Evolutionary conservation across 2,888 invertebrate species (phyloP), one percentile per base, ranked within the genome.

Genomic region (Drosophila prostipennis): DNA sequence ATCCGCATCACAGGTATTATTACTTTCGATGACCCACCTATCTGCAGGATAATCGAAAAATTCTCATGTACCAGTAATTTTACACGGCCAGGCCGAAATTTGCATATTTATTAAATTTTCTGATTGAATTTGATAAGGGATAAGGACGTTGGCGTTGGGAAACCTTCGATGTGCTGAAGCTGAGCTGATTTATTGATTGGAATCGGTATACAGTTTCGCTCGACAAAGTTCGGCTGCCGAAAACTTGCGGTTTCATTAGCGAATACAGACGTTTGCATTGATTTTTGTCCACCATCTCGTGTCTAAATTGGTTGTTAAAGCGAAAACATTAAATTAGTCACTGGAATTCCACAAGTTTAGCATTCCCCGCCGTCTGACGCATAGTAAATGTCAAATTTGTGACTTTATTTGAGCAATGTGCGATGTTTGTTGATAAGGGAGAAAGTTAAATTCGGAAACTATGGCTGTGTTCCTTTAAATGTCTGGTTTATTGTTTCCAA

Each of bases 71-170:
- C 77, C 61, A 67, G 73, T 79, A 77, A 77, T 80, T 80, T 68
- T 60, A 71, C 71, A 76, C 54, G 59, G 46, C 39, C 51, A 46
- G 52, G 39, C 23, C 39, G 3, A 1, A 87, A 82, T 82, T 82
- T 87, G 80, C 82, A 87, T 87, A 77, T 85, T 87, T 82, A 82
- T 82, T 87, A 79, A 81, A 85, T 82, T 87, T 74, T 70, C 51
- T 68, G 82, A 85, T 85, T 82, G 78, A 72, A 77, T 74, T 74
- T 69, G 82, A 82, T 85, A 74, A 72, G 45, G 60, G 29, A 45
- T 40, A 32, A 32, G 39, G 45, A n/a, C 11, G 34, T 7, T 11
- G 29, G 16, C 11, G 34, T 7, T 11, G 29, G 42, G 36, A 55
- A 55, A 7, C 57, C 40, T 10, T 32, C 48, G 46, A 57, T 34